phyloP scores from a whole-genome alignment of 2,113 vertebrate genomes.

The Mus pahari region DNA sequence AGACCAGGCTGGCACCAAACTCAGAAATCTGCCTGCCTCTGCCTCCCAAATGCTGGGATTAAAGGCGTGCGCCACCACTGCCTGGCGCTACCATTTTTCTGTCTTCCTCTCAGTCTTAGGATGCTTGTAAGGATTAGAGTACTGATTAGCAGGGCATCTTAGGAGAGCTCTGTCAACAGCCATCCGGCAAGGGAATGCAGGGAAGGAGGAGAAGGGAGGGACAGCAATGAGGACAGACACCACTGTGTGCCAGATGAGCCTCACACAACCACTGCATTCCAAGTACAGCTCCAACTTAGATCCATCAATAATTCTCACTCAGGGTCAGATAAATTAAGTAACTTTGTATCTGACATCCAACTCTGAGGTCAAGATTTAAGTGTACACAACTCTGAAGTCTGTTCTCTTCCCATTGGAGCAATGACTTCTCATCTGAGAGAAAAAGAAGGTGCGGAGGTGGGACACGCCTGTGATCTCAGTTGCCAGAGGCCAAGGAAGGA shows the following conservation, averaged over 20 bases:
- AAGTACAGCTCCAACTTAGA: not conserved
- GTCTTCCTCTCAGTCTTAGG: not conserved
- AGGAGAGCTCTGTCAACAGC: not conserved
- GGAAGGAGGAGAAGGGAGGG: not conserved
- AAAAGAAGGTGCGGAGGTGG: not conserved
- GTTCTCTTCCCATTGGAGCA: not conserved
- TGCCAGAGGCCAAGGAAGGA: not conserved
- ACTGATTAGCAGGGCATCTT: not conserved
- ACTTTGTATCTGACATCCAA: not conserved
- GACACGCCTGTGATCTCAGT: not conserved
- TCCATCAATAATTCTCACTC: not conserved
- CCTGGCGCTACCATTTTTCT: not conserved
- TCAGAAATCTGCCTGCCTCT: no score
- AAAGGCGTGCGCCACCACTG: no score
- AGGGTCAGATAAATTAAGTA: not conserved
- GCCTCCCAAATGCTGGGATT: no score
- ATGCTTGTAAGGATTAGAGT: conserved; percentile 29
- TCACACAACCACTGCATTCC: fast-evolving
- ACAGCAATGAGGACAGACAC: fast-evolving
- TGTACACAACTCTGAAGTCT: not conserved
- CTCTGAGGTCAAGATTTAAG: not conserved
- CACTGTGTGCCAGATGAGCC: not conserved
- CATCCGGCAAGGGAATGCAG: no score
- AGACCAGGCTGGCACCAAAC: no score
- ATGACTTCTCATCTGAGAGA: not conserved